Conservation (phyloP, 2,888 invertebrate genomes). For the Drosophila emarginata region DNA sequence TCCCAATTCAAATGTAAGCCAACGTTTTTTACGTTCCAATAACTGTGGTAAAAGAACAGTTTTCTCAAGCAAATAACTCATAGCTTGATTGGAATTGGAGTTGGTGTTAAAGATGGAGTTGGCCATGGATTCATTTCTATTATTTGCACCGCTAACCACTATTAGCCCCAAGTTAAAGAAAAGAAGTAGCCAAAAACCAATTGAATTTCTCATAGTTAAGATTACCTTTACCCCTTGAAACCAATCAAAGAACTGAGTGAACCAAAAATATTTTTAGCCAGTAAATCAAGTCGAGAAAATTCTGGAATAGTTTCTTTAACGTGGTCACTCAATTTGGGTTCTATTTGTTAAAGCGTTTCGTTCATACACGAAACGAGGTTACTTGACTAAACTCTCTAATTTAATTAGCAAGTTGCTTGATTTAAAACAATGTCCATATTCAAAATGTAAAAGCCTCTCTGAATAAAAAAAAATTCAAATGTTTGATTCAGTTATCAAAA, state of each 20-base stretch:
- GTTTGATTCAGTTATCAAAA: constrained; percentile 57
- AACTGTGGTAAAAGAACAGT: constrained; percentile 33
- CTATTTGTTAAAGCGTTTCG: constrained; percentile 56
- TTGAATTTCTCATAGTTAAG: constrained; percentile 41
- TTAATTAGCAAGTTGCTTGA: constrained; percentile 66
- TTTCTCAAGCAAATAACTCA: constrained; percentile 52
- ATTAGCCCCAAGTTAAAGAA: constrained; percentile 20
- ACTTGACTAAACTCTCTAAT: constrained; percentile 52
- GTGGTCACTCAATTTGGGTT: constrained; percentile 51
- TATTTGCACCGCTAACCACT: constrained; percentile 8
- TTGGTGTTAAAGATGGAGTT: background rate
- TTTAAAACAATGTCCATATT: constrained; percentile 20
- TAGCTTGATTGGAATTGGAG: constrained; percentile 13
- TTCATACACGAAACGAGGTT: constrained; percentile 43
- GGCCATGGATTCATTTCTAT: background rate
- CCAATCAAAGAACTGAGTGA: constrained; percentile 40
- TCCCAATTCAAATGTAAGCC: constrained; percentile 79
- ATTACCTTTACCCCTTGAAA: background rate
- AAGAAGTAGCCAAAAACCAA: constrained; percentile 19
- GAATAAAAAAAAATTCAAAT: constrained; percentile 28
- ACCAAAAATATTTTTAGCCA: background rate
- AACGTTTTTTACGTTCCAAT: constrained; percentile 70
- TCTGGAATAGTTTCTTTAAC: constrained; percentile 23
- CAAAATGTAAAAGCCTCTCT: background rate
- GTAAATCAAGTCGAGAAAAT: constrained; percentile 10